A percentile compares a stretch with the other conserved stretches of the same genome.
These are phyloP conservation scores for Uropsilus gracilis DNA, from an alignment of 2,113 vertebrate species.

Conservation along the genomic window DNA sequence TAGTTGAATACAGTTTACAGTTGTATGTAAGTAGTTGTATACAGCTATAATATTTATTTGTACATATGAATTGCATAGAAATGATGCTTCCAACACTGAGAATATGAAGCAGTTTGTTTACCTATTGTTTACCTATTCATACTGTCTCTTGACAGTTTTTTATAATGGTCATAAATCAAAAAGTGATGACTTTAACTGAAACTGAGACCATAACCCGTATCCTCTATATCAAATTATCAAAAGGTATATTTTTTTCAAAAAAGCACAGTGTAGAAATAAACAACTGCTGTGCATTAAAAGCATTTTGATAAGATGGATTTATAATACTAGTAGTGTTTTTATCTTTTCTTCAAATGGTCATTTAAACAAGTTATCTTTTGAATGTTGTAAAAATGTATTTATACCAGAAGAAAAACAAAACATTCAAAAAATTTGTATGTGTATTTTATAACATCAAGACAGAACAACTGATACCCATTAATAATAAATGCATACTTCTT, in stretches of 20 bases:
- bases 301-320: not conserved
- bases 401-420: not conserved
- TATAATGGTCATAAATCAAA: not conserved
- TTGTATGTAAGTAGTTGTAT: too few relatives aligned
- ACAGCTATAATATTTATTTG: not conserved
- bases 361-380: not conserved
- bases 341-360: not conserved
- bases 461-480: not conserved
- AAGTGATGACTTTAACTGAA: not conserved
- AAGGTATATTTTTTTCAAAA: not conserved
- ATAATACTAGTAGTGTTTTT: not conserved
- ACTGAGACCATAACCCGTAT: not conserved
- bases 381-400: not conserved
- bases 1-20: not conserved
- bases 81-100: not conserved
- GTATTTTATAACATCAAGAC: not conserved
- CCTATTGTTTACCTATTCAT: not conserved
- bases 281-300: not conserved
- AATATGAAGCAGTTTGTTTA: not conserved
- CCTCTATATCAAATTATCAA: not conserved
- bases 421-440: not conserved
- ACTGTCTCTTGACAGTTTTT: not conserved
- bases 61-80: not conserved
- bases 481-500: not conserved
- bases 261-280: not conserved